phyloP scores from a whole-genome alignment of 2,113 vertebrate species.

The Copsychus sechellarum region DNA sequence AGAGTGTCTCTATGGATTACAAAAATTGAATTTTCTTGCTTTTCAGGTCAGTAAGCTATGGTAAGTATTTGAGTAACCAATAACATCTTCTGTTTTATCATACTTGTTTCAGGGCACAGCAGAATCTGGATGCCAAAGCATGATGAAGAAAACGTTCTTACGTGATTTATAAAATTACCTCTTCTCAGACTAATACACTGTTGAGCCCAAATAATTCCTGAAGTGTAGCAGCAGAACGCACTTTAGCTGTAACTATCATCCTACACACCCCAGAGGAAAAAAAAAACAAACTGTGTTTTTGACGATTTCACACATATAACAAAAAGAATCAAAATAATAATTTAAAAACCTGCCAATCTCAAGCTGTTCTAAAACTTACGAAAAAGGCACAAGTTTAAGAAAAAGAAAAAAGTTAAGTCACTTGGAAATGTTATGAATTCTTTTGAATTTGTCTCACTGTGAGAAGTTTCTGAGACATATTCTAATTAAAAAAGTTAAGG shows the following conservation, averaged over 20 bases:
- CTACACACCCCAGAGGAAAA: not conserved
- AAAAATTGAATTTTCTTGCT: not conserved
- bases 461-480: not conserved
- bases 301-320: not conserved
- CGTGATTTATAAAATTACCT: not conserved
- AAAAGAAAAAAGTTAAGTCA: not conserved
- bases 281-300: accelerated
- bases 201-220: not conserved
- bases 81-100: not conserved
- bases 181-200: not conserved
- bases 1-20: not conserved
- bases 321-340: not conserved
- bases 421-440: not conserved
- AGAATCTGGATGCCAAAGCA: not conserved
- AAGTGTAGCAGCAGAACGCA: not conserved
- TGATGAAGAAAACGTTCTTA: not conserved
- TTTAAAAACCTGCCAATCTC: not conserved
- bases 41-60: not conserved
- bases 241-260: not conserved
- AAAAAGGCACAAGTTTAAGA: not conserved
- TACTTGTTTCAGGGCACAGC: not conserved
- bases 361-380: not conserved
- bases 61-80: not conserved
- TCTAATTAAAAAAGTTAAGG: not conserved
- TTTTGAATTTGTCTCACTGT: not conserved